Conservation (phyloP, 1,140 invertebrate species). For the Ctenoplectra terminalis region DNA sequence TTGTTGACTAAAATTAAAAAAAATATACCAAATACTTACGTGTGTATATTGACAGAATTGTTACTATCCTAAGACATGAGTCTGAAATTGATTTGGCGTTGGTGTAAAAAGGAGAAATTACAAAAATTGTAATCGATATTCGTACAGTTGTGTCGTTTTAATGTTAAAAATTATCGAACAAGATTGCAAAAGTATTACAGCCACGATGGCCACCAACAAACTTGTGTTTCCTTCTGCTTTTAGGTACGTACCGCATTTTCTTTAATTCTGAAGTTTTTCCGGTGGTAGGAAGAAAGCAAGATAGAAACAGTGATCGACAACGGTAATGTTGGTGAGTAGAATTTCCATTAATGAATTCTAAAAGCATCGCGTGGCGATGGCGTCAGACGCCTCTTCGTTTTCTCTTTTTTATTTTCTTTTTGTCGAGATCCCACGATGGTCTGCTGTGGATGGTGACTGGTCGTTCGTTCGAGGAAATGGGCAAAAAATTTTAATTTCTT, state of each 20-base stretch:
- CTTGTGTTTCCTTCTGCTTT: slow-evolving; percentile 2
- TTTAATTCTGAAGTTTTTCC: background rate
- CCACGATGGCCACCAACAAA: background rate
- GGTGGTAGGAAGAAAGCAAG: background rate
- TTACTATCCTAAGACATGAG: too few relatives aligned
- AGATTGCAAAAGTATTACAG: background rate
- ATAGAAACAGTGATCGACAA: background rate
- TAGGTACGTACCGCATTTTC: slow-evolving; percentile 42
- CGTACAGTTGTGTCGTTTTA: background rate
- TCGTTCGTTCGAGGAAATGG: slow-evolving; percentile 49
- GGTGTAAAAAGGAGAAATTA: background rate
- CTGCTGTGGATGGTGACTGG: slow-evolving; percentile 39
- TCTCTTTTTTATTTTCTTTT: slow-evolving; percentile 42
- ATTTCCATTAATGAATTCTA: slow-evolving; percentile 40
- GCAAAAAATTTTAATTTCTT: slow-evolving; percentile 75
- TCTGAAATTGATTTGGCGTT: background rate
- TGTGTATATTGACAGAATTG: too few relatives aligned
- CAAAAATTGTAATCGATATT: background rate
- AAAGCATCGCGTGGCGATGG: slow-evolving; percentile 1
- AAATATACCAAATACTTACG: too few relatives aligned
- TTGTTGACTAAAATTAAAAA: too few relatives aligned
- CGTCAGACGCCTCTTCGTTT: slow-evolving; percentile 12
- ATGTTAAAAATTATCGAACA: background rate
- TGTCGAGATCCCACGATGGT: slow-evolving; percentile 28
- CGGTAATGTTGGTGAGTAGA: slow-evolving; percentile 45